Evolutionary conservation across 2,888 invertebrate genomes (phyloP), one percentile per base, ranked within the genome.

Genomic region (Trilocha varians): DNA sequence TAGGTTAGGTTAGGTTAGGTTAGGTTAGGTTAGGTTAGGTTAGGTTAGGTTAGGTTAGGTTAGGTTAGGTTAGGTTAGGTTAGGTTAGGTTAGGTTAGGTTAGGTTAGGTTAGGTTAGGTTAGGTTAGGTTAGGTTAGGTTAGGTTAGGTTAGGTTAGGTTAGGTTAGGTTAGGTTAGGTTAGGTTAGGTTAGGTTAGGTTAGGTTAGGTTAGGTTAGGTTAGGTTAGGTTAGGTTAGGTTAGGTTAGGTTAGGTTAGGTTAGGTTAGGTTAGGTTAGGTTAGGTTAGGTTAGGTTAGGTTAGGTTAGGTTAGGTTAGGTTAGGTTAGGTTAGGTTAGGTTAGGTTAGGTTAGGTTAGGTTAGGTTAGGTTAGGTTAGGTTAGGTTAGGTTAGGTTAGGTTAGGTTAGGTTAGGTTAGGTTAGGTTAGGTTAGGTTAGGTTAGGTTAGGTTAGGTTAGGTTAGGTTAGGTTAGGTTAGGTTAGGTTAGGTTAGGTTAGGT

Each of bases 401-500:
- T 46, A 47, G 47, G 45, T 47, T 49, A 47, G 34, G 42, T 15
- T 8, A 48, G 45, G 45, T 44, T 44, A 49, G 49, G 46, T 47
- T 46, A 47, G 43, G 44, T 43, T 49, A 41, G 45, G 45, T 46
- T 47, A 45, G 45, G 45, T 46, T 43, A 45, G 42, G 18, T 14
- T 14, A 25, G 18, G 43, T 45, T 44, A 40, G 46, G 46, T 46
- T 48, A 42, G 44, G 43, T 43, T 45, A 39, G 42, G 42, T 47
- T 47, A 45, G 50, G 48, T 47, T 50, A 47, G 50, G 50, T 51
- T 51, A 48, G 50, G 51, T 51, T 51, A 48, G 51, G 51, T 51
- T 51, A 48, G 51, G 50, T 51, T 51, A 48, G 51, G 51, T 51
- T 51, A 48, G 48, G 50, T 51, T 51, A 48, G 51, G 50, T 51